A percentile compares a stretch with the other conserved stretches of the same genome.
Conservation (phyloP, 2,797 vertebrate genomes). For the Rhinoraja longicauda region DNA sequence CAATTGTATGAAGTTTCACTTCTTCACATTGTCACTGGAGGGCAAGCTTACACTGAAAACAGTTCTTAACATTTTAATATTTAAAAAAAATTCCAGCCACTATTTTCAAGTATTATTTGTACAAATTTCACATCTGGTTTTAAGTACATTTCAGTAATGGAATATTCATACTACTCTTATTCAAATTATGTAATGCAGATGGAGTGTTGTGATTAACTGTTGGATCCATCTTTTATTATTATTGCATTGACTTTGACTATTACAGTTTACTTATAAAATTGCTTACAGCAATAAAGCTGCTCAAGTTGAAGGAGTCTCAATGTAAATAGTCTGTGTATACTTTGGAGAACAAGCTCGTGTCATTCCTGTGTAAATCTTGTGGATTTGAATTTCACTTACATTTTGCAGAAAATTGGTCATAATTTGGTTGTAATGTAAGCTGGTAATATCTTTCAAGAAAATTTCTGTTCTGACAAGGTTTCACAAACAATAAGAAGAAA, state of each 20-base stretch:
- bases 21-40: background rate
- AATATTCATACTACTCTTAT: background rate
- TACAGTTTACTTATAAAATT: slow-evolving; percentile 1
- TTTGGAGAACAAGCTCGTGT: slow-evolving; percentile 23
- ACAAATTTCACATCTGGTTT: background rate
- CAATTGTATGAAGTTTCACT: background rate
- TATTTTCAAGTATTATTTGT: background rate
- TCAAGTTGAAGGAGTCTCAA: slow-evolving; percentile 1
- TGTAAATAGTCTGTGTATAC: slow-evolving; percentile 25
- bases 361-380: slow-evolving; percentile 1
- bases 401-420: background rate
- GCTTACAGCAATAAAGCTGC: background rate
- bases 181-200: background rate
- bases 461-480: background rate
- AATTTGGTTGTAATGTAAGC: background rate
- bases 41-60: background rate
- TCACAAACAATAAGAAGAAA: background rate
- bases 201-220: background rate
- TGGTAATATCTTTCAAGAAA: background rate
- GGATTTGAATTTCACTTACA: background rate
- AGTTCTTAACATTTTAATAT: background rate
- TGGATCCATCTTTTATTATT: slow-evolving; percentile 1
- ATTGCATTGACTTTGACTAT: slow-evolving; percentile 2
- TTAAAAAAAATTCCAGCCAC: background rate
- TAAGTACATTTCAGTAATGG: background rate